Conservation (phyloP, 2,113 vertebrate genomes). For the Arenaria interpres region DNA sequence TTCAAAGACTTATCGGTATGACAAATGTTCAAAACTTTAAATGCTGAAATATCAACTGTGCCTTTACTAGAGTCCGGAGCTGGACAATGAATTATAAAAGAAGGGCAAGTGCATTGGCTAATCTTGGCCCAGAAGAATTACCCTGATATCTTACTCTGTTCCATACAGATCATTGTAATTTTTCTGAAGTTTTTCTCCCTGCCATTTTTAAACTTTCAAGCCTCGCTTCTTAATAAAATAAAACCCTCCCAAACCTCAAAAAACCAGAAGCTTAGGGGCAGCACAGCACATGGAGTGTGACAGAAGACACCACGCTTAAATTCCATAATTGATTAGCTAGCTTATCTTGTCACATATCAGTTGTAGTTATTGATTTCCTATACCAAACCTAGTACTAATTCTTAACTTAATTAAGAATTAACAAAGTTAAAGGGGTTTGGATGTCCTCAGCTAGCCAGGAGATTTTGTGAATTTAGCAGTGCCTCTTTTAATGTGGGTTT, state of each 20-base stretch:
- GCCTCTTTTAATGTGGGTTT: neutral
- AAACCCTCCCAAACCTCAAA: neutral
- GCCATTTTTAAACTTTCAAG: neutral
- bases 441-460: neutral
- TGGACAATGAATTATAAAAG: neutral
- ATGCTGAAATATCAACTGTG: neutral
- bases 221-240: neutral
- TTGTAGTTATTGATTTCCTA: neutral
- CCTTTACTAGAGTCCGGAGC: neutral
- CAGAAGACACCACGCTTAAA: neutral
- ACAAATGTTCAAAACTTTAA: slow-evolving; percentile 25
- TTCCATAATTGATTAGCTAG: neutral
- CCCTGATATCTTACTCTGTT: neutral
- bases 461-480: neutral
- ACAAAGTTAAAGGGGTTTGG: neutral
- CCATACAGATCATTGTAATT: neutral
- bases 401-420: neutral
- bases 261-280: neutral
- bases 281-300: neutral
- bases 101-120: neutral
- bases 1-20: slow-evolving; percentile 98
- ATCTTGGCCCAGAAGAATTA: neutral
- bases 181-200: neutral
- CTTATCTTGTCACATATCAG: neutral
- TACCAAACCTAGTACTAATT: neutral